Percentiles rank a stretch among this genome's conserved stretches.
Conservation (phyloP, 2,797 vertebrate genomes). For the Psittacula derbiana region DNA sequence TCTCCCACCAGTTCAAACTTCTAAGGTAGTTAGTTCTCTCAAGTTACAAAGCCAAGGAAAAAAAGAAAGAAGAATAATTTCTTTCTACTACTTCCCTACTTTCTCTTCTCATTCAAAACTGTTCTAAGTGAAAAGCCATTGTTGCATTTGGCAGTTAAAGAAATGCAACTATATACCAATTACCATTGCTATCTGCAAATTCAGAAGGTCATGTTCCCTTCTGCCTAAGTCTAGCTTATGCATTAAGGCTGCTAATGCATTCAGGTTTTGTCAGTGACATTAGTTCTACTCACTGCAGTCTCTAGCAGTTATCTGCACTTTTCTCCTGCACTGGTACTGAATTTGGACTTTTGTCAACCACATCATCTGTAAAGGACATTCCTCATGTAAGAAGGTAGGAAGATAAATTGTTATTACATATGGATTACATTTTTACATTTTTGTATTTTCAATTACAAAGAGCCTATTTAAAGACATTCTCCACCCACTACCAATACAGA, state of each 20-base stretch:
- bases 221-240: not conserved
- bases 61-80: not conserved
- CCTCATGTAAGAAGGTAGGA: not conserved
- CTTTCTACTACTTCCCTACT: not conserved
- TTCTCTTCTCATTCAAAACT: not conserved
- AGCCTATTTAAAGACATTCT: not conserved
- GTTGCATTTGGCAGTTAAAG: not conserved
- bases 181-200: not conserved
- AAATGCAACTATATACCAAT: not conserved
- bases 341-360: not conserved
- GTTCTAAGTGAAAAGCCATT: not conserved
- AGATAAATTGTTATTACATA: not conserved
- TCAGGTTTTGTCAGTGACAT: not conserved
- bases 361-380: not conserved
- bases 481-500: not conserved
- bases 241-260: not conserved
- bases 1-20: slow-evolving; percentile 44
- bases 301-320: not conserved
- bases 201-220: not conserved
- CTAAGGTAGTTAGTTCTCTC: slow-evolving; percentile 19
- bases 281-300: not conserved
- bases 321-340: not conserved
- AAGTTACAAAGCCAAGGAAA: not conserved
- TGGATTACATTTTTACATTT: not conserved
- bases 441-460: not conserved